phyloP scores from a whole-genome alignment of 2,113 vertebrate species.

The Xenus cinereus region DNA sequence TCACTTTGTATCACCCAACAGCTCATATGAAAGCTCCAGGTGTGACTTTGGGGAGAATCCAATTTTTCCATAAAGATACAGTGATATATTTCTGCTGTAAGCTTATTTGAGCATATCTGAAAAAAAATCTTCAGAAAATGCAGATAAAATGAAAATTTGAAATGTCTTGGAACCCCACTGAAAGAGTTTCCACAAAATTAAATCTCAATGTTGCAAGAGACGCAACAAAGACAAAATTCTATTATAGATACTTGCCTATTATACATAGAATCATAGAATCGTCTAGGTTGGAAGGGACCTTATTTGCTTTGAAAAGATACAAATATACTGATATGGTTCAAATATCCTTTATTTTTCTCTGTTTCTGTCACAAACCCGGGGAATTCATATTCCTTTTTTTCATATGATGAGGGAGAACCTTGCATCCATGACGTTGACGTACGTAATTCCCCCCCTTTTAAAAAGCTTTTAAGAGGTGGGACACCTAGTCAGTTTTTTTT shows the following conservation, averaged over 20 bases:
- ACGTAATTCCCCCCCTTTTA: neutral
- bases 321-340: neutral
- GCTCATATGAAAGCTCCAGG: neutral
- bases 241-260: neutral
- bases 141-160: neutral
- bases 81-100: neutral
- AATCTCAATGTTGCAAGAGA: neutral
- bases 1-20: neutral
- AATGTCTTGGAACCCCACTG: neutral
- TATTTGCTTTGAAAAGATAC: neutral
- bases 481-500: neutral
- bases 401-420: neutral
- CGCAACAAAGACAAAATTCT: neutral
- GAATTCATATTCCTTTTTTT: neutral
- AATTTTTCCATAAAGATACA: neutral
- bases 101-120: neutral
- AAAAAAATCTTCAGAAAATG: neutral
- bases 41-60: neutral
- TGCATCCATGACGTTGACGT: neutral
- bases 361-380: neutral
- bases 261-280: too few species aligned
- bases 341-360: neutral
- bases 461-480: neutral
- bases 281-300: too few species aligned
- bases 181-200: neutral